Evolutionary conservation across 2,888 invertebrate genomes (phyloP).

Genomic region (Hoplodrina ambigua): DNA sequence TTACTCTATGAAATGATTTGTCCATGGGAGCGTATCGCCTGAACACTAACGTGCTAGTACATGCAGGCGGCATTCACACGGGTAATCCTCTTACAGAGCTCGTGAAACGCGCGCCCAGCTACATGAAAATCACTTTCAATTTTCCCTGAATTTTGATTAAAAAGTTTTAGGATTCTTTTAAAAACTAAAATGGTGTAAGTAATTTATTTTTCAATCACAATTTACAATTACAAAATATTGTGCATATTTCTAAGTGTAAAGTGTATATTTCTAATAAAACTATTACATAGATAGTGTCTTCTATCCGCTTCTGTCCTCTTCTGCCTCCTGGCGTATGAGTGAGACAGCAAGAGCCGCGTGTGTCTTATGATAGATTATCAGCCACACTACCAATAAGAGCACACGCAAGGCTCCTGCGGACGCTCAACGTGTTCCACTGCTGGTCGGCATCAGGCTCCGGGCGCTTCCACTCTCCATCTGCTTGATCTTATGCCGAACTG

Average conservation of each 20-base stretch:
- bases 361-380: slow-evolving; percentile 90
- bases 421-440: slow-evolving; percentile 32
- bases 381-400: slow-evolving; percentile 90
- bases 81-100: slow-evolving; percentile 55
- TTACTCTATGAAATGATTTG: slow-evolving; percentile 10
- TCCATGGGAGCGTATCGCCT: background rate
- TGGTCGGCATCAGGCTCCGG: background rate
- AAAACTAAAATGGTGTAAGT: background rate
- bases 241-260: too few relatives aligned
- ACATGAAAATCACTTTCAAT: slow-evolving; percentile 21
- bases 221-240: too few relatives aligned
- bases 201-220: background rate
- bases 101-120: slow-evolving; percentile 26
- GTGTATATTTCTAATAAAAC: background rate
- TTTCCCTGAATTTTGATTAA: background rate
- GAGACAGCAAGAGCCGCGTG: slow-evolving; percentile 88
- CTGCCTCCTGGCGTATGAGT: slow-evolving; percentile 26
- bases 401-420: slow-evolving; percentile 88
- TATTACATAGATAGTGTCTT: background rate
- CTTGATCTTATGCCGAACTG: background rate
- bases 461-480: background rate
- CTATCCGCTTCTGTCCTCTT: slow-evolving; percentile 36
- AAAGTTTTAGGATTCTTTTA: background rate
- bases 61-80: slow-evolving; percentile 4
- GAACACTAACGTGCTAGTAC: slow-evolving; percentile 20